Percentiles rank a stretch among this genome's conserved stretches.
Evolutionary conservation across 2,797 vertebrate genomes (phyloP).

Genomic region (Taeniopygia guttata): DNA sequence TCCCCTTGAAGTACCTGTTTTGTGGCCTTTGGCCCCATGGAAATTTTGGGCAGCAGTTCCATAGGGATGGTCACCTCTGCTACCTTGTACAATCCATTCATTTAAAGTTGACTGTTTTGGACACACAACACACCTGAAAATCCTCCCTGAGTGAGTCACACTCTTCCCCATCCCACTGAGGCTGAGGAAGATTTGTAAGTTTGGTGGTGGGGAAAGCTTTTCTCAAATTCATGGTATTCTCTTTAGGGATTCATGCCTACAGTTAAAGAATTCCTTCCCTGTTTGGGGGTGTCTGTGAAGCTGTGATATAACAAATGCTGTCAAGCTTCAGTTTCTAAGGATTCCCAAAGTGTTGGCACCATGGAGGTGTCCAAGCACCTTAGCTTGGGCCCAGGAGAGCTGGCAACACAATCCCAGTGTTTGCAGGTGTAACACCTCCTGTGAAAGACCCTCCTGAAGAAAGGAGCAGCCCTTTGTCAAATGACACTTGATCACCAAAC

Average conservation of each 20-base stretch:
- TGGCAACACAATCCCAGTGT: not conserved
- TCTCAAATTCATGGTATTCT: not conserved
- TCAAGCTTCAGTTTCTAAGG: not conserved
- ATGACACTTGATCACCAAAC: not conserved
- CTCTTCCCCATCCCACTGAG: not conserved
- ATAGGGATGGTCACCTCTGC: not conserved
- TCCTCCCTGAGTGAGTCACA: not conserved
- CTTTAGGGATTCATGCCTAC: not conserved
- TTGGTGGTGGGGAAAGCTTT: not conserved
- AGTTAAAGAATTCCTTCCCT: not conserved
- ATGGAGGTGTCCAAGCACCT: not conserved
- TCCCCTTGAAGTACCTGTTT: rapidly evolving
- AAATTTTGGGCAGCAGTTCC: not conserved
- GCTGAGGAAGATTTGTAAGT: not conserved
- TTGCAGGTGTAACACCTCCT: not conserved
- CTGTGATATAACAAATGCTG: not conserved
- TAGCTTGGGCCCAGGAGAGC: not conserved
- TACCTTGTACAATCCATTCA: not conserved
- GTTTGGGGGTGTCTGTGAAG: not conserved
- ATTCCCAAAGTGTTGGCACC: not conserved
- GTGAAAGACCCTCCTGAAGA: not conserved
- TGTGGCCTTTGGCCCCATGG: not conserved
- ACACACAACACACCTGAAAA: not conserved
- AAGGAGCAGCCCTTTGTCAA: not conserved
- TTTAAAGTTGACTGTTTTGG: rapidly evolving